Percentiles rank a stretch among this genome's conserved stretches.
These are phyloP conservation scores for Melanostoma scalare DNA, from an alignment of 2,888 invertebrate genomes.

Conservation along the genomic window DNA sequence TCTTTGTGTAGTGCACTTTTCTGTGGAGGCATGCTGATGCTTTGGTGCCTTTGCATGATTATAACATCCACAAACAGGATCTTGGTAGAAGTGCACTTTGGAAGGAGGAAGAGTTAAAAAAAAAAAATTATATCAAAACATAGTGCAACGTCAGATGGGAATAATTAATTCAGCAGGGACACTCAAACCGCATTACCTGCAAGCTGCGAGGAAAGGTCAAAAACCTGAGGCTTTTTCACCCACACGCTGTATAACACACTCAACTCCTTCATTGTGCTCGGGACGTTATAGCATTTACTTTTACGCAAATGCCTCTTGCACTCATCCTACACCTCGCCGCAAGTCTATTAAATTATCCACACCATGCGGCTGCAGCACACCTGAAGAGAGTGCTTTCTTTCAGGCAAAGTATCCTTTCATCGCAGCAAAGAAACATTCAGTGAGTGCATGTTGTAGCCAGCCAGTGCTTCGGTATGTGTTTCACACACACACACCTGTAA, in stretches of 20 bases:
- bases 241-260: constrained; percentile 56
- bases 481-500: constrained; percentile 20
- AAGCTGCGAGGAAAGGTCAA: constrained; percentile 46
- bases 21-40: background rate
- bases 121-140: background rate
- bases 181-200: constrained; percentile 52
- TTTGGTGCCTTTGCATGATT: constrained; percentile 5
- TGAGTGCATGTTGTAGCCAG: constrained; percentile 15
- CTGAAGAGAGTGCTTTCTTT: background rate
- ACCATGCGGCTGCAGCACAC: constrained; percentile 39
- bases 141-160: constrained; percentile 53
- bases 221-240: constrained; percentile 43
- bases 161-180: constrained; percentile 61
- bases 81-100: background rate
- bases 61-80: background rate
- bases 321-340: constrained; percentile 37
- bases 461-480: background rate
- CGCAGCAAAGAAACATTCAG: constrained; percentile 34
- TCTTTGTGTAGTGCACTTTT: constrained; percentile 9
- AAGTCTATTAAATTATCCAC: constrained; percentile 70
- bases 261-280: constrained; percentile 62
- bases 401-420: constrained; percentile 47
- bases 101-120: background rate
- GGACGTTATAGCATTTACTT: constrained; percentile 63
- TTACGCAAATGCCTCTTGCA: constrained; percentile 49